Percentiles rank a stretch among this genome's conserved stretches.
These are phyloP conservation scores for Ametastegia equiseti DNA, from an alignment of 2,888 invertebrate species.

Conservation along the genomic window DNA sequence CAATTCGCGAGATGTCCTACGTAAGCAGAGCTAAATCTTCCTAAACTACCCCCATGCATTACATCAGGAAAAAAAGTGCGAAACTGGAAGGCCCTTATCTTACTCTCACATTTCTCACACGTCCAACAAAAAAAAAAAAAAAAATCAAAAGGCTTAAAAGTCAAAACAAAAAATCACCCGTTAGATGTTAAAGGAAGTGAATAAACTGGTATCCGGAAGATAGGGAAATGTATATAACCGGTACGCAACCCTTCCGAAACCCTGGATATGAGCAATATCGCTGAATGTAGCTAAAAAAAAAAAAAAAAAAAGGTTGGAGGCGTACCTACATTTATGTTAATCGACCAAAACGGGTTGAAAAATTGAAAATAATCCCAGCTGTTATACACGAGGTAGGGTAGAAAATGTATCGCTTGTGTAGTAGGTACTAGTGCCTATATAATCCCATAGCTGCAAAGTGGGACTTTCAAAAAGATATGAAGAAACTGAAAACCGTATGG, in stretches of 20 bases:
- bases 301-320: background rate
- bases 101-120: background rate
- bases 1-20: background rate
- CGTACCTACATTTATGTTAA: background rate
- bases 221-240: constrained; percentile 15
- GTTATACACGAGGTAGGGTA: background rate
- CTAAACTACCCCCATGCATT: background rate
- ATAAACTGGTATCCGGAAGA: background rate
- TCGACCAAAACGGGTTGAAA: background rate
- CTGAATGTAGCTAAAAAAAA: background rate
- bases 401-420: background rate
- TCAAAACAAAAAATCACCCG: background rate
- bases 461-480: background rate
- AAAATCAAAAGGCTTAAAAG: background rate
- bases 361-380: constrained; percentile 30
- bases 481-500: background rate
- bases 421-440: too few relatives aligned
- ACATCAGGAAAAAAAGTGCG: background rate
- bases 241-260: background rate
- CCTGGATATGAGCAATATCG: constrained; percentile 5
- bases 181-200: background rate
- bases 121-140: background rate
- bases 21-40: background rate
- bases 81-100: background rate
- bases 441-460: background rate